Conservation (phyloP, 1,140 invertebrate genomes). For the Drosophila kikkawai region DNA sequence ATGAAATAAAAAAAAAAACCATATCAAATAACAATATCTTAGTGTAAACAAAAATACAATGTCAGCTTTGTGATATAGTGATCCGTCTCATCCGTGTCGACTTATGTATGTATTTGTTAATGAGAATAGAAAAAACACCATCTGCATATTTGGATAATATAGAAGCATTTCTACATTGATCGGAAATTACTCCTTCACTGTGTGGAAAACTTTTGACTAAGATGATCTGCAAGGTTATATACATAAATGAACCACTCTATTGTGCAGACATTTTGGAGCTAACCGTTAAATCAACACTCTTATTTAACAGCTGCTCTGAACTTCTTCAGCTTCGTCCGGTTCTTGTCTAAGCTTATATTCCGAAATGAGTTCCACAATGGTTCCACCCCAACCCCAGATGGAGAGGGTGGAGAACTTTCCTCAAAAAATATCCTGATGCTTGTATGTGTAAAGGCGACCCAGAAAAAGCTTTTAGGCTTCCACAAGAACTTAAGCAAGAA, state of each 20-base stretch:
- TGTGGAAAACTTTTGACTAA: no score
- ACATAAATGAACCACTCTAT: not conserved
- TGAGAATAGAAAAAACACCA: not conserved
- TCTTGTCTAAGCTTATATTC: constrained; percentile 7
- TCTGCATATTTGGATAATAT: no score
- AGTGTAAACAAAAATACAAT: no score
- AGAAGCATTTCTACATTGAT: no score
- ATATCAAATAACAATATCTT: no score
- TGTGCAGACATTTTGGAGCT: not conserved
- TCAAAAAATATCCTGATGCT: not conserved
- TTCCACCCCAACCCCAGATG: no score
- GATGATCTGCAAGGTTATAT: not conserved
- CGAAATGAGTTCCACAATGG: not conserved
- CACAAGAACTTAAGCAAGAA: constrained; percentile 65
- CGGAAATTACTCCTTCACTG: no score
- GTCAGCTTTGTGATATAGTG: no score
- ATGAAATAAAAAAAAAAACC: no score
- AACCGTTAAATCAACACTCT: not conserved
- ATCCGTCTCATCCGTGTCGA: no score
- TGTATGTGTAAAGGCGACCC: constrained; percentile 29
- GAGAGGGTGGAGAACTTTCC: not conserved
- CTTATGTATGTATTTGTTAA: not conserved
- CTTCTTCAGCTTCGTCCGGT: constrained; percentile 1
- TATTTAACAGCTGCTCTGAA: not conserved
- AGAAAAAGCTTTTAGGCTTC: constrained; percentile 60